A percentile compares a stretch with the other conserved stretches of the same genome.
These are phyloP conservation scores for Chaetodon auriga DNA, from an alignment of 2,113 vertebrate genomes.

Conservation along the genomic window DNA sequence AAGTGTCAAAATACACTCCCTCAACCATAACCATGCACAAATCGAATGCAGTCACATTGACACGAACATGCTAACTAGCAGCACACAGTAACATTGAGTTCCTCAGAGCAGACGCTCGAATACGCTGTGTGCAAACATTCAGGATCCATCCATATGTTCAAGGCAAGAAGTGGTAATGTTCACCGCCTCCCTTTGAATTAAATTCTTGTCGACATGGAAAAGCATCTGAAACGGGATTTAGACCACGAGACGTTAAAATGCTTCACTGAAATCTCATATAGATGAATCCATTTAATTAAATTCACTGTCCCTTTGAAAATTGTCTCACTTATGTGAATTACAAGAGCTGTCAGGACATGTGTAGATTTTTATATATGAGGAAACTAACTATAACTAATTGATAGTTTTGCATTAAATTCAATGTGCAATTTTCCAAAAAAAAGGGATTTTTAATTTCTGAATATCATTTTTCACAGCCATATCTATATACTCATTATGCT, in stretches of 20 bases:
- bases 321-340: background rate
- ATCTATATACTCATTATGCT: background rate
- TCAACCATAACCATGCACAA: constrained; percentile 1
- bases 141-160: constrained; percentile 40
- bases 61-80: background rate
- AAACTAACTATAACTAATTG: background rate
- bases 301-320: background rate
- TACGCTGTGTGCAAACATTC: constrained; percentile 33
- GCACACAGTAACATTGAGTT: background rate
- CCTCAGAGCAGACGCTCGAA: constrained; percentile 21
- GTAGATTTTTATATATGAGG: background rate
- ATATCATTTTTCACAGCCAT: background rate
- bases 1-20: background rate
- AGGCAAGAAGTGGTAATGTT: constrained; percentile 4
- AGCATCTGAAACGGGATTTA: constrained; percentile 13
- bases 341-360: background rate
- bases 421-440: background rate
- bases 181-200: background rate
- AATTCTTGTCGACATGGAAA: constrained; percentile 5
- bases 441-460: background rate
- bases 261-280: background rate
- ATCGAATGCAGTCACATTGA: background rate
- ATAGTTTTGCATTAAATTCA: background rate
- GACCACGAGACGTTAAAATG: background rate
- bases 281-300: background rate